Percentiles rank a stretch among this genome's conserved stretches.
Conservation (phyloP, 1,140 invertebrate genomes). For the Drosophila ficusphila region DNA sequence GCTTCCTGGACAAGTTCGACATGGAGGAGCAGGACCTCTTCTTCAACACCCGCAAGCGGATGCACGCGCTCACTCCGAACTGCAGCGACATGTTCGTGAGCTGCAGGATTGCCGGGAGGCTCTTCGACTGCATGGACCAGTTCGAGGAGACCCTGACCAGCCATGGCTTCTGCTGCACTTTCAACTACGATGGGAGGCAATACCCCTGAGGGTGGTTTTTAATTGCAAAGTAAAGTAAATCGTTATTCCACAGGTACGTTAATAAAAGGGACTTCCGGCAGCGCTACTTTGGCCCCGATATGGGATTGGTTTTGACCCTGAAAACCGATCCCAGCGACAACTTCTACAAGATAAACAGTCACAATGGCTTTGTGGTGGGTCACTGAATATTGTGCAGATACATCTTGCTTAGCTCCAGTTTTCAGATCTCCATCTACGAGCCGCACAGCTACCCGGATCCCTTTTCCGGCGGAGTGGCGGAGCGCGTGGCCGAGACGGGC, state of each 20-base stretch:
- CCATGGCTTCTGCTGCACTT: conserved; percentile 68
- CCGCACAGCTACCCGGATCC: conserved; percentile 57
- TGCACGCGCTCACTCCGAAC: conserved; percentile 66
- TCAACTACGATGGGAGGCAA: conserved; percentile 60
- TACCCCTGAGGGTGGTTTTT: too few relatives aligned
- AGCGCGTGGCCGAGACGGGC: conserved; percentile 49
- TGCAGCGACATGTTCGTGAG: conserved; percentile 64
- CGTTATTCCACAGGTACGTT: conserved; percentile 31
- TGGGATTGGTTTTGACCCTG: conserved; percentile 82
- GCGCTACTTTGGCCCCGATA: conserved; percentile 63
- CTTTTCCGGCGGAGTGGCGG: conserved; percentile 57
- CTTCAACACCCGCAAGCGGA: conserved; percentile 56
- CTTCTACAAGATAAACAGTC: conserved; percentile 64
- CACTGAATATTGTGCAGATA: background rate
- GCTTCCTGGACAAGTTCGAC: conserved; percentile 63
- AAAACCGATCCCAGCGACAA: conserved; percentile 75
- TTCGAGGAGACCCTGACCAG: conserved; percentile 58
- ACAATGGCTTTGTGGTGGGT: conserved; percentile 79
- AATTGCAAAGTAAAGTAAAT: background rate
- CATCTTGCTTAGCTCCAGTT: background rate
- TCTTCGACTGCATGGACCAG: conserved; percentile 52
- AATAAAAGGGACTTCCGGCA: conserved; percentile 34
- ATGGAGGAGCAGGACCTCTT: conserved; percentile 60
- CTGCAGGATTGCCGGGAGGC: conserved; percentile 56
- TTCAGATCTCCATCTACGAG: conserved; percentile 61